Evolutionary conservation across 2,888 invertebrate species (phyloP), one percentile per base, ranked within the genome.

Genomic region (Drosophila fungiperda): DNA sequence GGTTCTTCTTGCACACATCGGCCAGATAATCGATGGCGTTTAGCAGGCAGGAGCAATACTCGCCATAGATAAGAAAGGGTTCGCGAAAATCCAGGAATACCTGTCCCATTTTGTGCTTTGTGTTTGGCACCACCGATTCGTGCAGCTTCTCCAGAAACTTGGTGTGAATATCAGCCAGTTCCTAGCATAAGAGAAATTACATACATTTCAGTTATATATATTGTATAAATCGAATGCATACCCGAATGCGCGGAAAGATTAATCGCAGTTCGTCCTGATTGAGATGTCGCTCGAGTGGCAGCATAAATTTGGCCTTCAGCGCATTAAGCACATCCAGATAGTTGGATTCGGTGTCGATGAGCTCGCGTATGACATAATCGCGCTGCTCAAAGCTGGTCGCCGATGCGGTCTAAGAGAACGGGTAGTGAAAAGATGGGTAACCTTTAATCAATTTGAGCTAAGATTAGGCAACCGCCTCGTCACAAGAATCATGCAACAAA

Each of bases 281-380:
- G 86, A 99, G 94, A 78, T 95, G 94, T 57, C 94, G 94, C 66
- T 95, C 94, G 78, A 99, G 94, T 3, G 97, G 97, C 85, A 95
- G 94, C 93, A 97, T 95, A 91, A 98, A 98, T 92, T 96, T 95
- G 82, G 95, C 95, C 82, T 96, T 95, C 58, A 98, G 94, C 94
- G 97, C 98, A 90, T 95, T 95, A 61, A 99, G 94, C 15, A 99
- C 99, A 90, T 98, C 98, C 57, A 99, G 96, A 92, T 99, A 99
- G 93, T 99, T 99, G 89, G 96, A 96, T 93, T 99, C 99, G 0
- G 99, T 99, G 92, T 99, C 99, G 45, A 99, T 95, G 64, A 99
- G 94, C 93, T 99, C 99, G 78, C 97, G 95, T 90, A 98, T 97
- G 54, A 97, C 97, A 92, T 98, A 98, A 93, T 99, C 99, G 70